Evolutionary conservation across 2,113 vertebrate species (phyloP).

Genomic region (Ahaetulla prasina): DNA sequence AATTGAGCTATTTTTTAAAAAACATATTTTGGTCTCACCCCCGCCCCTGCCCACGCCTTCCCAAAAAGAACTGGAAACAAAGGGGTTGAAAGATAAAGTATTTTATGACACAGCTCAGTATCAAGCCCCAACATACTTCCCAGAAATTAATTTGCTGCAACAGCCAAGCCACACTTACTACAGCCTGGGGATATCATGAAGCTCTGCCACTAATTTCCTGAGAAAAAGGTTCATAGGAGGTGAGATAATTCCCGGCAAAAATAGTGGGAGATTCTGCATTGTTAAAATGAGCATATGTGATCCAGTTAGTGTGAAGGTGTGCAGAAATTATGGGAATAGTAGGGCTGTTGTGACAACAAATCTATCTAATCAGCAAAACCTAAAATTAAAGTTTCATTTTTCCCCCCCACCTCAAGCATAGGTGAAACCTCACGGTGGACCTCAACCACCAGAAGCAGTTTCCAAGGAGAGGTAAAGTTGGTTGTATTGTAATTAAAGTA

Average conservation of each 20-base stretch:
- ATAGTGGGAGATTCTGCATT: neutral
- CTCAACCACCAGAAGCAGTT: neutral
- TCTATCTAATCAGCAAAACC: neutral
- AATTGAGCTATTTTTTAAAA: neutral
- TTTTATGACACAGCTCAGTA: neutral
- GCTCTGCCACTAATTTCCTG: neutral
- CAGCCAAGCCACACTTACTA: neutral
- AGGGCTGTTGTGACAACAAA: neutral
- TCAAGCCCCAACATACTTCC: neutral
- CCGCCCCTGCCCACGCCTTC: neutral
- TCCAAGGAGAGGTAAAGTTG: neutral
- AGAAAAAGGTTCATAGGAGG: neutral
- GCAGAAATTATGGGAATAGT: neutral
- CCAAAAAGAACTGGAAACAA: neutral
- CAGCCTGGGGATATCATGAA: neutral
- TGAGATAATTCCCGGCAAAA: neutral
- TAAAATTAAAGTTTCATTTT: neutral
- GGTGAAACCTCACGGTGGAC: too few relatives aligned
- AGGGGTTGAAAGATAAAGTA: neutral
- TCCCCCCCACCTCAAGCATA: neutral
- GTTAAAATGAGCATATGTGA: neutral
- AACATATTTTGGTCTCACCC: neutral
- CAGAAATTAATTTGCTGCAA: neutral
- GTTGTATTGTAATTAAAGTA: neutral
- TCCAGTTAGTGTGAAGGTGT: neutral